Evolutionary conservation across 2,888 invertebrate species (phyloP).

Genomic region (Acleris sparsana): DNA sequence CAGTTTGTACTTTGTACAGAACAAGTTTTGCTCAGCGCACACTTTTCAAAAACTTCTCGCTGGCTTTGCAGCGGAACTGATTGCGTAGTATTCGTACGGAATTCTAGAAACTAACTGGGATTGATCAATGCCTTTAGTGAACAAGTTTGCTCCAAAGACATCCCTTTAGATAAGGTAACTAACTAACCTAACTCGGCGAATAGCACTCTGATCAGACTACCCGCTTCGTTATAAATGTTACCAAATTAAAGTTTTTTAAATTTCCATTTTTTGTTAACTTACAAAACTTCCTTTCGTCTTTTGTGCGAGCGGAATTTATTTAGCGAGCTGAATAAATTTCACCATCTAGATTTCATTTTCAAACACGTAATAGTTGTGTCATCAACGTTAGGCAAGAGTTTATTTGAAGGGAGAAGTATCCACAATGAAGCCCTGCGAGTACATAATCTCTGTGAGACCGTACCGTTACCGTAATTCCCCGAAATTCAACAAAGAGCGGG

Average conservation of each 20-base stretch:
- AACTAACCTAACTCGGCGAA: slow-evolving; percentile 6
- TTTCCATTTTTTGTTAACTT: no score
- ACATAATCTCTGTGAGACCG: no score
- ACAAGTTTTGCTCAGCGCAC: slow-evolving; percentile 22
- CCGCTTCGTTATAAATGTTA: not conserved
- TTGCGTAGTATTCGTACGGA: slow-evolving; percentile 26
- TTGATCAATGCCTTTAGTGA: slow-evolving; percentile 30
- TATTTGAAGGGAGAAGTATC: no score
- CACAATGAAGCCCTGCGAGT: no score
- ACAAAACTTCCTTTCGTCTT: no score
- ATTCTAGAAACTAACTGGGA: slow-evolving; percentile 9
- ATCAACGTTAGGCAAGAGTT: no score
- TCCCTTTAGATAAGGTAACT: slow-evolving; percentile 24
- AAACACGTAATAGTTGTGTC: no score
- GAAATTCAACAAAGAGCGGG: not conserved
- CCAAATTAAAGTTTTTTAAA: no score
- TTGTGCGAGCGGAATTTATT: no score
- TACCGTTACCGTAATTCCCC: no score
- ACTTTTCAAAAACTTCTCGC: slow-evolving; percentile 34
- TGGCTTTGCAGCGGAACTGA: slow-evolving; percentile 23
- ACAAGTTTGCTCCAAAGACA: slow-evolving; percentile 27
- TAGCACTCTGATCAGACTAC: slow-evolving; percentile 13
- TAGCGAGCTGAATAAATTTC: no score
- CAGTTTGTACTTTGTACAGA: slow-evolving; percentile 19
- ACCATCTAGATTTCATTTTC: no score